These are phyloP conservation scores for Trichogramma dendrolimi DNA, from an alignment of 2,888 invertebrate genomes.

Conservation along the genomic window DNA sequence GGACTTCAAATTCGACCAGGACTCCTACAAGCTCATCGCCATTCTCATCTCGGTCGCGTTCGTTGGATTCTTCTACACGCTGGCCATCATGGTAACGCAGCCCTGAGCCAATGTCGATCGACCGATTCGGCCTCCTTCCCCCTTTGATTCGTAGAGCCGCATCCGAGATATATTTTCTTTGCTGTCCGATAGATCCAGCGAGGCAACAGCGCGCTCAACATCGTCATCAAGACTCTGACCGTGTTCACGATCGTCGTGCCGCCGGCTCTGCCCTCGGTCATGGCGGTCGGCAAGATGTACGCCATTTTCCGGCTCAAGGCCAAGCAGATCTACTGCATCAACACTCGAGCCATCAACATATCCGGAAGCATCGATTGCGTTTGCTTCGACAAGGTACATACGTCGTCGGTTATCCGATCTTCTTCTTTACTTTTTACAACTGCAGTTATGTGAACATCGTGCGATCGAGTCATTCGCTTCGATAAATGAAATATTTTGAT, in stretches of 20 bases:
- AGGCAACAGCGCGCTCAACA: slow-evolving; percentile 53
- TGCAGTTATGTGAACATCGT: too few relatives aligned
- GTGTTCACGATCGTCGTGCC: slow-evolving; percentile 91
- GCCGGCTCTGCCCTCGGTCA: slow-evolving; percentile 84
- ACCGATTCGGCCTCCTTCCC: not conserved
- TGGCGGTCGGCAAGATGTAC: slow-evolving; percentile 77
- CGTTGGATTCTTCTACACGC: slow-evolving; percentile 77
- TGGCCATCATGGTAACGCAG: slow-evolving; percentile 72
- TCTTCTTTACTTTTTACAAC: not conserved
- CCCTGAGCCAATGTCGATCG: not conserved
- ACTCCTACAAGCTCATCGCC: slow-evolving; percentile 73
- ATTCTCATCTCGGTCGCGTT: slow-evolving; percentile 68
- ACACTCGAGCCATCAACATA: slow-evolving; percentile 73
- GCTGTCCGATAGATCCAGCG: slow-evolving; percentile 51
- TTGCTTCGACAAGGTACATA: slow-evolving; percentile 84
- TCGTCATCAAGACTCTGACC: slow-evolving; percentile 77
- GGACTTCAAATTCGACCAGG: slow-evolving; percentile 73
- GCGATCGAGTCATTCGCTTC: too few relatives aligned
- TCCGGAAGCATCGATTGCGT: slow-evolving; percentile 76
- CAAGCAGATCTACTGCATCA: slow-evolving; percentile 72
- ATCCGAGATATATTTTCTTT: slow-evolving; percentile 9
- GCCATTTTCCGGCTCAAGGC: slow-evolving; percentile 68
- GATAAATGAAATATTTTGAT: too few relatives aligned
- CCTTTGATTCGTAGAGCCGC: too few relatives aligned
- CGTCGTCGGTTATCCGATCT: not conserved